Base-by-base conservation (phyloP, 1,140 invertebrate species). In the Yoshiicerus persimilis region DNA sequence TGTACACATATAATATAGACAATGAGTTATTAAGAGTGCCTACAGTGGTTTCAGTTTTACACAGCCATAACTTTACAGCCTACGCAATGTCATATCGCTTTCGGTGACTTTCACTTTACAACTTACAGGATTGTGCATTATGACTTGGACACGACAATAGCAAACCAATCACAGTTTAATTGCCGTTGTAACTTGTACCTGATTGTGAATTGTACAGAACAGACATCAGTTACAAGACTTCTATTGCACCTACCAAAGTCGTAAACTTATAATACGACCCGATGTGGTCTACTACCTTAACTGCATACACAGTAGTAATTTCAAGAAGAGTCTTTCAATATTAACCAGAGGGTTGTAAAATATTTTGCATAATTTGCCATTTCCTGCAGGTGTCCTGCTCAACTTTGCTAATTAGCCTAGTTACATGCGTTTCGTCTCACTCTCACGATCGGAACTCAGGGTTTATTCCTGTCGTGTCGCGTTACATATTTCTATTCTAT, bases 281-380 rank as follows among this genome's bases (percentile, higher is more conserved):
- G 30, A 36, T 36, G 75, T 80, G 75, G 75, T 80, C 75, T 38
- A 80, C 75, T 80, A 36, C 32, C 34, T 80, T 80, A 36, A 80
- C 64, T 70, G n/a, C n/a, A n/a, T n/a, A 30, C 27, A 56, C 16
- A n/a, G 13, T 56, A 80, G 32, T 80, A n/a, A 38, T 80, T 34
- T 36, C 34, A 32, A n/a, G 75, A 80, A 11, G 32, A 80, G 34
- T 36, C 75, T 80, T 80, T 80, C 32, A 80, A 80, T 80, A 80
- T 34, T 34, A 80, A 36, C 64, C 64, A 80, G 20, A 38, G 32
- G n/a, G 75, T 32, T 80, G 75, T 80, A 36, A 80, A 80, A 80
- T 80, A 80, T 34, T 80, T 36, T 80, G 30, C 32, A 80, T 80
- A 80, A 80, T 80, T 80, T 70, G 32, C 75, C 32, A 80, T 80